Conservation (phyloP, 2,888 invertebrate genomes). For the Meiosimyza platycephala region DNA sequence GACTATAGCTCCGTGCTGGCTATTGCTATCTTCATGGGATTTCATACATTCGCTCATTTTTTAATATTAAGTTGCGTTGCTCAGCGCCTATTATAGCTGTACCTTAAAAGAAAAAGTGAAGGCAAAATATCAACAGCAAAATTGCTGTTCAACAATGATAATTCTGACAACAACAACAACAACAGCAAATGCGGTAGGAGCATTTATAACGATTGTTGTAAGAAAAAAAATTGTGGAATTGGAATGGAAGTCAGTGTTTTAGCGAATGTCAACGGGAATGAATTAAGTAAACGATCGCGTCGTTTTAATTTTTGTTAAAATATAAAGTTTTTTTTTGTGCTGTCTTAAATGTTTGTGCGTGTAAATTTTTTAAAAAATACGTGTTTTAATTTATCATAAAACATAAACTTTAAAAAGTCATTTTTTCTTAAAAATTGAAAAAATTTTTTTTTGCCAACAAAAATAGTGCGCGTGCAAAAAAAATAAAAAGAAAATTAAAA, state of each 20-base stretch:
- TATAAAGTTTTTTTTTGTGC: constrained; percentile 4
- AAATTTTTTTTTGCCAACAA: too few relatives aligned
- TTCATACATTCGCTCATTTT: too few relatives aligned
- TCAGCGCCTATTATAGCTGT: too few relatives aligned
- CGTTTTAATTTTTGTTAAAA: constrained; percentile 7
- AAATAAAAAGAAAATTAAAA: background rate
- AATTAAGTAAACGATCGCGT: constrained; percentile 21
- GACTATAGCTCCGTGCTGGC: too few relatives aligned
- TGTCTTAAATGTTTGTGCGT: background rate
- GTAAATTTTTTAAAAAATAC: background rate
- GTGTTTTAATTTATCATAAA: constrained; percentile 14
- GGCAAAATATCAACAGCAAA: constrained; percentile 15
- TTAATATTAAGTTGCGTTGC: too few relatives aligned
- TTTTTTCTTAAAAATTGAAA: background rate
- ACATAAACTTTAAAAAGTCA: background rate
- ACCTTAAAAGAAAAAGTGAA: too few relatives aligned
- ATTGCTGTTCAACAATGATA: constrained; percentile 19
- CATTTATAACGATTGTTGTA: constrained; percentile 17
- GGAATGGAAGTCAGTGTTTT: constrained; percentile 29
- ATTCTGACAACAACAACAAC: constrained; percentile 29
- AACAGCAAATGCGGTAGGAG: background rate
- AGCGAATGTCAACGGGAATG: constrained; percentile 23
- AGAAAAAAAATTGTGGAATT: background rate
- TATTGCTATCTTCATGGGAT: too few relatives aligned
- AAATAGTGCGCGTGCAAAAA: too few relatives aligned